Conservation (phyloP, 2,113 vertebrate genomes). For the Lasiurus cinereus region DNA sequence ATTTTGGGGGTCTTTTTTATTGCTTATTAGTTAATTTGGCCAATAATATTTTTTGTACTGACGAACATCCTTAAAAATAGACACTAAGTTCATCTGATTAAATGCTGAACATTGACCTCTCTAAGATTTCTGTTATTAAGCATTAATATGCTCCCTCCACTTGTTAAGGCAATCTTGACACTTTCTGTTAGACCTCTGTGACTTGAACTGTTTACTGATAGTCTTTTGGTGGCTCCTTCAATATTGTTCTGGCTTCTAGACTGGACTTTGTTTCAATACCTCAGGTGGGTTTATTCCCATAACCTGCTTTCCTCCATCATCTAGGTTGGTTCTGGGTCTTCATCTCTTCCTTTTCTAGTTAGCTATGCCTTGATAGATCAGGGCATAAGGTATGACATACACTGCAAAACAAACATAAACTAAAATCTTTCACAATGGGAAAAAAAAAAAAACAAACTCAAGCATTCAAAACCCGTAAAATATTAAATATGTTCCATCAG, state of each 20-base stretch:
- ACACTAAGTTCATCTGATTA: not conserved
- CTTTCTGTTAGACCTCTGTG: not conserved
- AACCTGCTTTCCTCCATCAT: not conserved
- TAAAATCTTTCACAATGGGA: not conserved
- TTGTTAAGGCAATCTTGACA: not conserved
- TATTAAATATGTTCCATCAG: not conserved
- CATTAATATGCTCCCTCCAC: not conserved
- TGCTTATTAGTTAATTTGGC: not conserved
- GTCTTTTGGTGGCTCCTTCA: not conserved
- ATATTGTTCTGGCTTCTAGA: not conserved
- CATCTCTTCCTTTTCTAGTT: not conserved
- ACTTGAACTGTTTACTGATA: not conserved
- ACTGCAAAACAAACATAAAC: not conserved
- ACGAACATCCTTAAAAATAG: conserved; percentile 5
- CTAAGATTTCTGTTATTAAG: not conserved
- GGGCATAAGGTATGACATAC: not conserved
- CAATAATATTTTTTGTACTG: not conserved
- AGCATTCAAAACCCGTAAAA: not conserved
- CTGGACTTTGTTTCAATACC: accelerated
- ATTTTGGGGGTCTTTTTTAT: not conserved
- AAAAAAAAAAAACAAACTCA: not conserved
- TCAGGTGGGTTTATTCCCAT: not conserved
- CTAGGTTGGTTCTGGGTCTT: not conserved
- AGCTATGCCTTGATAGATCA: not conserved
- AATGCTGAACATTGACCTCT: not conserved